Conservation (phyloP, 1,140 invertebrate species). For the Drosophila miranda region DNA sequence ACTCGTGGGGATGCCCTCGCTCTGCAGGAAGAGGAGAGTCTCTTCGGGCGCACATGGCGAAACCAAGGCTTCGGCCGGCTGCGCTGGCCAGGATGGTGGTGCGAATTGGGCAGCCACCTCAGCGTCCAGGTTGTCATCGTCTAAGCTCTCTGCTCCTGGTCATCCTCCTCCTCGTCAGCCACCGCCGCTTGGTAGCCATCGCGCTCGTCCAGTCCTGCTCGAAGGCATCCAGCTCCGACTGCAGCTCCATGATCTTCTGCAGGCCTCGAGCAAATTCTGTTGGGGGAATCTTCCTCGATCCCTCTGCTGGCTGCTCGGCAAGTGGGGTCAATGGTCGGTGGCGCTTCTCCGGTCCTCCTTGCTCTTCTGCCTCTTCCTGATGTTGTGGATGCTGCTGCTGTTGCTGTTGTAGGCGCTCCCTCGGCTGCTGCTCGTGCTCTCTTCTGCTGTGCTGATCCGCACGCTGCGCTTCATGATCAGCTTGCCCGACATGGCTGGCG, state of each 20-base stretch:
- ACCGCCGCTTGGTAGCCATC: constrained; percentile 6
- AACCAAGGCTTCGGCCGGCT: constrained; percentile 74
- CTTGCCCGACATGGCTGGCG: constrained; percentile 66
- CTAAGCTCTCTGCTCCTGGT: constrained; percentile 3
- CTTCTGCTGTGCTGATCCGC: constrained; percentile 44
- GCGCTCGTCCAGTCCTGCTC: constrained; percentile 69
- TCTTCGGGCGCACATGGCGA: constrained; percentile 78
- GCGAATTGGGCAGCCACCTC: constrained; percentile 58
- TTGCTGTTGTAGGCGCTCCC: constrained; percentile 16
- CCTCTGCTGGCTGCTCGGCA: constrained; percentile 30
- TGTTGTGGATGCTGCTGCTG: constrained; percentile 19
- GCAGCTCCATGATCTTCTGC: constrained; percentile 75
- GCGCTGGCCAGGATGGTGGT: constrained; percentile 32
- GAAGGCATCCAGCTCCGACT: constrained; percentile 69
- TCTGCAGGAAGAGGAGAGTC: constrained; percentile 71
- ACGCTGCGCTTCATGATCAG: constrained; percentile 74
- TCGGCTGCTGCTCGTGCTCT: constrained; percentile 18
- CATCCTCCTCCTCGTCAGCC: constrained; percentile 38
- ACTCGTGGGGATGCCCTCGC: constrained; percentile 70
- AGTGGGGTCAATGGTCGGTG: constrained; percentile 46
- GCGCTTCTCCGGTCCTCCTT: constrained; percentile 46
- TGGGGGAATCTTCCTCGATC: constrained; percentile 31
- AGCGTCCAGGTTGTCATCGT: constrained; percentile 46
- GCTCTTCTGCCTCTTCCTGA: background rate
- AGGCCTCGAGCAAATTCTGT: constrained; percentile 72